phyloP scores from a whole-genome alignment of 2,888 invertebrate genomes.

The Linnaemya vulpina region DNA sequence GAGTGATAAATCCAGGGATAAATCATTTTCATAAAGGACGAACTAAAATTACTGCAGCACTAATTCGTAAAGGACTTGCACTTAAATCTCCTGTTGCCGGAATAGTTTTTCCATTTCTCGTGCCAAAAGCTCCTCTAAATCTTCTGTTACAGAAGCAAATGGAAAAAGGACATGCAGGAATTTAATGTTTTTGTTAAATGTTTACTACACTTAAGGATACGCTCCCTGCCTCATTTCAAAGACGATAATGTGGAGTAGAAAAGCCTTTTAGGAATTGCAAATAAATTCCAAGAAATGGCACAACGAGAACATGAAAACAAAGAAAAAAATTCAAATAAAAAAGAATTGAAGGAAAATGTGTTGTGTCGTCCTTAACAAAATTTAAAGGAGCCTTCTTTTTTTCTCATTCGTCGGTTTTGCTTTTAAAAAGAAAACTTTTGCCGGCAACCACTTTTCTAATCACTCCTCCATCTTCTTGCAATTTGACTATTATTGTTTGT shows the following conservation, averaged over 20 bases:
- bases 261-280: conserved; percentile 3
- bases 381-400: background rate
- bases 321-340: background rate
- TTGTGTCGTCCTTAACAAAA: background rate
- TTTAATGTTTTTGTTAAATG: background rate
- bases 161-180: background rate
- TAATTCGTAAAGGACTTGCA: background rate
- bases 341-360: background rate
- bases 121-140: background rate
- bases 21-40: background rate
- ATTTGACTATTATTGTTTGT: background rate
- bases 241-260: background rate
- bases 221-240: background rate
- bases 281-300: background rate
- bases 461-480: background rate
- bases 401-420: too few species aligned
- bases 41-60: background rate
- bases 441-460: background rate
- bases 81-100: background rate
- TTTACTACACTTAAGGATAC: background rate
- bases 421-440: background rate
- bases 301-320: background rate
- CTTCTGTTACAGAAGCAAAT: background rate
- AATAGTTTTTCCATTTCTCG: background rate
- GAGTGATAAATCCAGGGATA: conserved; percentile 27